A percentile compares a stretch with the other conserved stretches of the same genome.
Evolutionary conservation across 2,797 vertebrate species (phyloP).

Genomic region (Lagocephalus sceleratus): DNA sequence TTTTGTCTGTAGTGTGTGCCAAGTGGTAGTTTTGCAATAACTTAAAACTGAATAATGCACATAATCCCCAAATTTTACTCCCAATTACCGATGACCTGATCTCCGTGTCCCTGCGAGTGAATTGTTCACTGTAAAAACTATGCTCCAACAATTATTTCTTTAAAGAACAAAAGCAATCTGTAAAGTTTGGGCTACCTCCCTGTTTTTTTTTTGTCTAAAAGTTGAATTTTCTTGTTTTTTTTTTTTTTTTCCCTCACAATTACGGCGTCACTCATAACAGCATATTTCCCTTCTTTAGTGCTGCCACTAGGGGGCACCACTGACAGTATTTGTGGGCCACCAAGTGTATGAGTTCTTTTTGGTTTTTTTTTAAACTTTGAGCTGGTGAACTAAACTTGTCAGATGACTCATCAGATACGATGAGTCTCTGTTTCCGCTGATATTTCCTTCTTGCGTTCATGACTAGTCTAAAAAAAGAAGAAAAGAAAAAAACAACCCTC

Average conservation of each 20-base stretch:
- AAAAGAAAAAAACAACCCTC: constrained; percentile 20
- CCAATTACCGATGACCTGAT: constrained; percentile 33
- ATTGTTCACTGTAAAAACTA: constrained; percentile 3
- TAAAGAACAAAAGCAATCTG: constrained; percentile 13
- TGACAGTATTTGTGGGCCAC: constrained; percentile 2
- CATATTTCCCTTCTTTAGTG: constrained; percentile 3
- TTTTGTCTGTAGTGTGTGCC: constrained; percentile 69
- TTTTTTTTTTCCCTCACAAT: constrained; percentile 3
- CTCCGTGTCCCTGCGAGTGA: constrained; percentile 33
- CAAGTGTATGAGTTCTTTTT: constrained; percentile 39
- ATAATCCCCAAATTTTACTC: constrained; percentile 28
- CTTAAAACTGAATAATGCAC: constrained; percentile 12
- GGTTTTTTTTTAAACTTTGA: constrained; percentile 29
- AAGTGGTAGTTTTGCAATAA: constrained; percentile 63
- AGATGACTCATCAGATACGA: constrained; percentile 10
- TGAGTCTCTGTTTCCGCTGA: constrained; percentile 15
- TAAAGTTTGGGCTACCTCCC: constrained; percentile 37
- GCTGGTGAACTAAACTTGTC: constrained; percentile 13
- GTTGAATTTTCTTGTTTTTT: constrained; percentile 25
- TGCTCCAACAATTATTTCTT: constrained; percentile 14
- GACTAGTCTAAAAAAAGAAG: constrained; percentile 29
- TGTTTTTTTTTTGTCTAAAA: constrained; percentile 39
- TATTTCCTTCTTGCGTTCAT: constrained; percentile 19
- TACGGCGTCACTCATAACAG: constrained; percentile 4
- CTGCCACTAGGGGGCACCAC: constrained; percentile 44